Conservation (phyloP, 2,797 vertebrate species). For the Sebastes umbrosus region DNA sequence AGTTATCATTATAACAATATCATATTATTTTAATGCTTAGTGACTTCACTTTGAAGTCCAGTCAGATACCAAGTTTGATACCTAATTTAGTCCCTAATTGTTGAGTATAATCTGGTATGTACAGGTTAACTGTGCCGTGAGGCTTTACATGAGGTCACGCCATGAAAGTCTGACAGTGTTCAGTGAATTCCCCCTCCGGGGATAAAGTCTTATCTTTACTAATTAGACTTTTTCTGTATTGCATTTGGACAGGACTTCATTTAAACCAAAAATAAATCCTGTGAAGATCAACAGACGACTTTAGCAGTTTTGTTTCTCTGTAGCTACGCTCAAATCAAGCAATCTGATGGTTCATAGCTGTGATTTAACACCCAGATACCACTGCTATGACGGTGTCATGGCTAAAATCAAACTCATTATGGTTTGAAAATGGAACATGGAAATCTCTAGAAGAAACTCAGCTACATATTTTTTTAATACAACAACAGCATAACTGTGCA, state of each 20-base stretch:
- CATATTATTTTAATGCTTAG: background rate
- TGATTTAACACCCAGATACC: background rate
- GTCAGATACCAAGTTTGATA: background rate
- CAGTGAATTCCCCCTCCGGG: background rate
- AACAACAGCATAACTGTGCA: background rate
- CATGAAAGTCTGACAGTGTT: background rate
- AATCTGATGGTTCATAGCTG: background rate
- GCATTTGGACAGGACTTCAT: too few relatives aligned
- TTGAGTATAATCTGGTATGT: background rate
- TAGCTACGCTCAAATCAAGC: too few relatives aligned
- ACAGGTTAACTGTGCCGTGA: background rate
- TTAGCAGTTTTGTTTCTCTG: too few relatives aligned
- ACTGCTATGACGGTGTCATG: background rate
- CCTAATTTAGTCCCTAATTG: background rate
- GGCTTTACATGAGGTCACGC: background rate
- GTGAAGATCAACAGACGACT: too few relatives aligned
- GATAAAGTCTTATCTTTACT: background rate
- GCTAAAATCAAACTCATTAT: too few relatives aligned
- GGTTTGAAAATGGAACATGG: too few relatives aligned
- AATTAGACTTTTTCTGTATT: too few relatives aligned
- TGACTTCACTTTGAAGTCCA: background rate
- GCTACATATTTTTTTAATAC: too few relatives aligned
- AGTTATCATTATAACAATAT: background rate
- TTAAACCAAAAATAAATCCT: too few relatives aligned
- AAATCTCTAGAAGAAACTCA: too few relatives aligned